Conservation (phyloP, 2,797 vertebrate species). For the Eurystomus glaucurus region DNA sequence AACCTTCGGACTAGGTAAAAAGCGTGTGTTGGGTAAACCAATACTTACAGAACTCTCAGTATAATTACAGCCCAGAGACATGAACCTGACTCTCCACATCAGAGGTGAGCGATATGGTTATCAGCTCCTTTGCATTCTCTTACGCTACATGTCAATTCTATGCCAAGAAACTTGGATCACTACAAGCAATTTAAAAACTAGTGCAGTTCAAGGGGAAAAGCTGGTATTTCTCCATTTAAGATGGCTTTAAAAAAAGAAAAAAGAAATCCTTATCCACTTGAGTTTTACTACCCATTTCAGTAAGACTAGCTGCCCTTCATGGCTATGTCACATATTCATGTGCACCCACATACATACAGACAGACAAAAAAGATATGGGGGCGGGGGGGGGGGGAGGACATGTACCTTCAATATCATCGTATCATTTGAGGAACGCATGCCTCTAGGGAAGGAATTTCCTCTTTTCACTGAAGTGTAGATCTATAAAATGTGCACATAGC, state of each 20-base stretch:
- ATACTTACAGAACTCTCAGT: neutral
- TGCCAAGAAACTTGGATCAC: neutral
- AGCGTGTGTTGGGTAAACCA: neutral
- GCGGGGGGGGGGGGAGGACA: neutral
- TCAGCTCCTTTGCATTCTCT: neutral
- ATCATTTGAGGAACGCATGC: neutral
- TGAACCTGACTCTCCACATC: neutral
- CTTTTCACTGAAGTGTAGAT: neutral
- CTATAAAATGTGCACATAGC: neutral
- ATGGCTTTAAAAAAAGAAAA: neutral
- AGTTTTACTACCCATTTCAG: neutral
- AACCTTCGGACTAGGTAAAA: neutral
- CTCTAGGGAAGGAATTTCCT: neutral
- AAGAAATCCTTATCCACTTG: neutral
- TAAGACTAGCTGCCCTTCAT: neutral
- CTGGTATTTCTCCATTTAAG: neutral
- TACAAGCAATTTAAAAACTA: neutral
- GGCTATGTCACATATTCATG: neutral
- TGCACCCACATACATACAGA: neutral
- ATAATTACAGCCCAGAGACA: neutral
- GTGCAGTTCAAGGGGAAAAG: neutral
- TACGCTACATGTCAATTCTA: neutral
- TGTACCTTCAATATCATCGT: rapidly evolving
- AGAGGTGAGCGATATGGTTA: neutral
- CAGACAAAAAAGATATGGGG: neutral